Evolutionary conservation across 1,140 invertebrate genomes (phyloP).

Genomic region (Scylla paramamosain): DNA sequence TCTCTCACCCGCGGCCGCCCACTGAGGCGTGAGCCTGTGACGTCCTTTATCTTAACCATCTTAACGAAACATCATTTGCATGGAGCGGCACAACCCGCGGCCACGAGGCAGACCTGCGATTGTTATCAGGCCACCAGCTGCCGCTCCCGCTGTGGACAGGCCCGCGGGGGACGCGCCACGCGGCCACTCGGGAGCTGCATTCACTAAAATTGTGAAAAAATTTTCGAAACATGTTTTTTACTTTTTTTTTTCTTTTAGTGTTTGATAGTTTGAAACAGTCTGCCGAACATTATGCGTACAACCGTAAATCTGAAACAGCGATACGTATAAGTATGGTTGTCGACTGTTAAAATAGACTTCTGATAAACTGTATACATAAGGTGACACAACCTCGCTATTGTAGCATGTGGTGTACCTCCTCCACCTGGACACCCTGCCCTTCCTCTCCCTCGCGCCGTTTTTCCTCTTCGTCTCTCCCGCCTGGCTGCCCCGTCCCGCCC

Average conservation of each 20-base stretch:
- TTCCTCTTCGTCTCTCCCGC: background rate
- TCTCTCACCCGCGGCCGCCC: slow-evolving; percentile 5
- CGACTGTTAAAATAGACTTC: too few relatives aligned
- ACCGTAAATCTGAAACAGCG: too few relatives aligned
- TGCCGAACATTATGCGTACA: too few relatives aligned
- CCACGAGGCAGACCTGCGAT: background rate
- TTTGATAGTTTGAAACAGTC: too few relatives aligned
- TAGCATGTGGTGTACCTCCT: background rate
- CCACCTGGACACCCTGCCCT: background rate
- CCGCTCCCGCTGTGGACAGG: background rate
- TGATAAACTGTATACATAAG: too few relatives aligned
- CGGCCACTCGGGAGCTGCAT: background rate
- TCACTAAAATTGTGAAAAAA: background rate
- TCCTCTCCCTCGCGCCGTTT: background rate
- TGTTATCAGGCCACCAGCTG: background rate
- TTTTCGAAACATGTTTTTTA: too few relatives aligned
- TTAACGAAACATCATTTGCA: slow-evolving; percentile 56
- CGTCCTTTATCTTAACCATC: slow-evolving; percentile 49
- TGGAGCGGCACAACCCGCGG: background rate
- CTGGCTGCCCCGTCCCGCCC: background rate
- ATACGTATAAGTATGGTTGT: too few relatives aligned
- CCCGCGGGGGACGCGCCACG: background rate
- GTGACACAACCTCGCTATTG: too few relatives aligned
- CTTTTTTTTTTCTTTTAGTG: too few relatives aligned
- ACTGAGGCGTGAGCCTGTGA: slow-evolving; percentile 36